These are phyloP conservation scores for Siniperca scherzeri DNA, from an alignment of 2,797 vertebrate species.

Conservation along the genomic window DNA sequence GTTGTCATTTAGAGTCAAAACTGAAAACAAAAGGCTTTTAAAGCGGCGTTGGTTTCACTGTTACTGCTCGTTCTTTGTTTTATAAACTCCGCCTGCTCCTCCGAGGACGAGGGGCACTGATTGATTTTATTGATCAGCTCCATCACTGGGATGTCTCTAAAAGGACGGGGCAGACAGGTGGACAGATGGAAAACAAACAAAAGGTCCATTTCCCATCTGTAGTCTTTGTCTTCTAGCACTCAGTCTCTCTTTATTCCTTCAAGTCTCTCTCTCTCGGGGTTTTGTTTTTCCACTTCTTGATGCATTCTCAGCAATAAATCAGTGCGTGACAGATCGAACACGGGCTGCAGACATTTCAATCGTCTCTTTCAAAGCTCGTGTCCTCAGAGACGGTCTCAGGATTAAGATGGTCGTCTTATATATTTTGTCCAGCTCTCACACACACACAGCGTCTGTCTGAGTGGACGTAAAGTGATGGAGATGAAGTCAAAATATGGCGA, in stretches of 20 bases:
- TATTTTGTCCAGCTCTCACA: not conserved
- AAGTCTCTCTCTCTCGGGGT: not conserved
- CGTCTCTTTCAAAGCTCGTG: not conserved
- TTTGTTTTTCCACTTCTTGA: not conserved
- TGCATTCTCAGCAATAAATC: not conserved
- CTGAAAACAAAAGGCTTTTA: no score
- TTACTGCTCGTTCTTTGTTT: not conserved
- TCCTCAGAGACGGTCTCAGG: slow-evolving; percentile 15
- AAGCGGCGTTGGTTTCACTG: not conserved
- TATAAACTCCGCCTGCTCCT: not conserved
- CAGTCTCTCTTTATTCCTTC: not conserved
- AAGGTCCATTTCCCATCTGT: slow-evolving; percentile 44
- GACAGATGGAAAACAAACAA: slow-evolving; percentile 54
- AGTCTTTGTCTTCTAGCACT: not conserved
- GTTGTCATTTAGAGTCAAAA: not conserved
- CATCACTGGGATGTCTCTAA: slow-evolving; percentile 20
- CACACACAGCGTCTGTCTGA: no score
- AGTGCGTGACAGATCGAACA: not conserved
- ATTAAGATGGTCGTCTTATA: slow-evolving; percentile 1
- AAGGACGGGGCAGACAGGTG: slow-evolving; percentile 36
- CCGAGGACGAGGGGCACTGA: slow-evolving; percentile 26
- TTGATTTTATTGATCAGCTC: slow-evolving; percentile 61
- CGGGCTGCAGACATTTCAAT: not conserved
- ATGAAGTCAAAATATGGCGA: no score
- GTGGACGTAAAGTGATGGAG: not conserved